Evolutionary conservation across 2,888 invertebrate genomes (phyloP).

Genomic region (Pristionchus maxplancki): DNA sequence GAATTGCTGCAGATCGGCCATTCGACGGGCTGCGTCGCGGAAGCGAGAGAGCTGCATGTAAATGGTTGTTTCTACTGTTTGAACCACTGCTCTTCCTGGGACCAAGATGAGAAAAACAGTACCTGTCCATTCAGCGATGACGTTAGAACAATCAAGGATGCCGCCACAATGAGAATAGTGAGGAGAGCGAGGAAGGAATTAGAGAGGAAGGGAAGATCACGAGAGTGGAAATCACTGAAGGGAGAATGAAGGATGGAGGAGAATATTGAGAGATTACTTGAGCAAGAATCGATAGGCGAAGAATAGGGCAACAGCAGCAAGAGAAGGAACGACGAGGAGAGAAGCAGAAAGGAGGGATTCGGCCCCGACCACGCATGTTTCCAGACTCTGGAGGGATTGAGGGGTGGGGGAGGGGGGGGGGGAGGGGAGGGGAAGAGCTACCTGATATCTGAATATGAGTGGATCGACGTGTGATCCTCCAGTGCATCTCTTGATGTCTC

Average conservation of each 20-base stretch:
- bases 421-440: neutral
- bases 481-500: constrained; percentile 40
- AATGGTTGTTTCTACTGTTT: neutral
- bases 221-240: neutral
- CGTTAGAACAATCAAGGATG: neutral
- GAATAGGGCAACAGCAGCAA: neutral
- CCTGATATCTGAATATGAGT: constrained; percentile 50
- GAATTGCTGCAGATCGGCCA: constrained; percentile 44
- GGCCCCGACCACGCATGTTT: neutral
- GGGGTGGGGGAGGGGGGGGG: neutral
- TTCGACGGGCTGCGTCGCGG: constrained; percentile 22
- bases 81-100: neutral
- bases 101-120: neutral
- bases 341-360: constrained; percentile 38
- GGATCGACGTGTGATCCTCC: constrained; percentile 44
- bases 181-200: constrained; percentile 6
- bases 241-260: neutral
- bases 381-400: constrained; percentile 20
- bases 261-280: neutral
- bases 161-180: neutral
- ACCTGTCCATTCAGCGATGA: constrained; percentile 47
- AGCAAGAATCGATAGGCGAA: constrained; percentile 11
- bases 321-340: constrained; percentile 34
- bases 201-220: constrained; percentile 2
- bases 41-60: neutral